Evolutionary conservation across 2,113 vertebrate genomes (phyloP).

Genomic region (Pheucticus melanocephalus): DNA sequence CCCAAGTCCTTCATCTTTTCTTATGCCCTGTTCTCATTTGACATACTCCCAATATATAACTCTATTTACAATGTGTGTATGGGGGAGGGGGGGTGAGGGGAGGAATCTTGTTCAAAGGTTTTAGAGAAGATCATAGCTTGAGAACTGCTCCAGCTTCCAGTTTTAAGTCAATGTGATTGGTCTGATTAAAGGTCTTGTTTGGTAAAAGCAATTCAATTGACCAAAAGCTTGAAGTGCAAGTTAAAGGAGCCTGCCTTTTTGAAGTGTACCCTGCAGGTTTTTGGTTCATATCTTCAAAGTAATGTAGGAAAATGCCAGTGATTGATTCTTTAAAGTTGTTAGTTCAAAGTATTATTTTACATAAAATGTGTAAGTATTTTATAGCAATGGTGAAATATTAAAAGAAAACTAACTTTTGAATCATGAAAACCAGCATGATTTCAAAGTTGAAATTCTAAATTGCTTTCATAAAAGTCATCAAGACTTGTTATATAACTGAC

Average conservation of each 20-base stretch:
- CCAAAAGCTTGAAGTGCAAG: constrained; percentile 58
- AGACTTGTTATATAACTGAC: constrained; percentile 58
- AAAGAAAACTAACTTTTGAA: constrained; percentile 58
- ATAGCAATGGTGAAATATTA: constrained; percentile 61
- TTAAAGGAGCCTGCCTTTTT: constrained; percentile 58
- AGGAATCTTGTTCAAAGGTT: neutral
- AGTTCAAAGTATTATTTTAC: constrained; percentile 78
- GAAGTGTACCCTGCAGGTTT: constrained; percentile 72
- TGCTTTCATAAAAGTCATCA: constrained; percentile 53
- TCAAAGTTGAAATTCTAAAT: constrained; percentile 70
- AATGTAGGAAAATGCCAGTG: constrained; percentile 64
- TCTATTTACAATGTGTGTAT: neutral
- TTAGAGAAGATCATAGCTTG: constrained; percentile 54
- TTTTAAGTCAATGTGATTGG: constrained; percentile 52
- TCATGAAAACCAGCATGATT: constrained; percentile 59
- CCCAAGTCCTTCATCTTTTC: neutral
- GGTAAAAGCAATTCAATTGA: constrained; percentile 69
- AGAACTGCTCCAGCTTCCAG: constrained; percentile 46
- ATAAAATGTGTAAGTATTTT: constrained; percentile 71
- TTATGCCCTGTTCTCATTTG: neutral
- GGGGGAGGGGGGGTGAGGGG: no score
- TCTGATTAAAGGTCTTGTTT: constrained; percentile 73
- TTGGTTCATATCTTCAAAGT: constrained; percentile 69
- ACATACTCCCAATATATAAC: neutral
- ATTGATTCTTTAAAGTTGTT: constrained; percentile 76